Evolutionary conservation across 1,140 invertebrate species (phyloP).

Genomic region (Drosophila obscura): DNA sequence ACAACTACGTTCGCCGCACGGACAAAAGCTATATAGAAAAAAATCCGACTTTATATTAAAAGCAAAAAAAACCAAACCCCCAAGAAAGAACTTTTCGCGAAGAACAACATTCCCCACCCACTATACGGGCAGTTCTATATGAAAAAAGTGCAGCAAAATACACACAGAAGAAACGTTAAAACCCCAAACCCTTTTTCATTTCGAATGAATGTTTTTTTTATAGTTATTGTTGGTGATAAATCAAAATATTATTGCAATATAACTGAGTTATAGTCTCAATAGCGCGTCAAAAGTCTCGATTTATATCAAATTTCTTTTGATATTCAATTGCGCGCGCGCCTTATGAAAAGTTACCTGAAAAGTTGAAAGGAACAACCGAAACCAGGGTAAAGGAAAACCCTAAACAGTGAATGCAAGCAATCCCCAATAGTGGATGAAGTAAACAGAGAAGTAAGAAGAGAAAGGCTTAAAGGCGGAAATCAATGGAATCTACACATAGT

Average conservation of each 20-base stretch:
- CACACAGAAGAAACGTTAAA: no score
- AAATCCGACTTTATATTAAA: not conserved
- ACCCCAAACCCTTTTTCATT: no score
- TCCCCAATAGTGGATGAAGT: slow-evolving; percentile 20
- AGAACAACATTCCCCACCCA: not conserved
- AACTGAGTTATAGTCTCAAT: slow-evolving; percentile 6
- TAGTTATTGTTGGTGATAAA: slow-evolving; percentile 52
- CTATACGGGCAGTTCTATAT: not conserved
- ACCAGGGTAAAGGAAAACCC: no score
- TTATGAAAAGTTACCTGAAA: no score
- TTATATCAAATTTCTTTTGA: no score
- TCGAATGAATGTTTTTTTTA: slow-evolving; percentile 46
- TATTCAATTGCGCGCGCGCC: no score
- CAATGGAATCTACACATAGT: slow-evolving; percentile 49
- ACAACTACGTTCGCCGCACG: slow-evolving; percentile 46
- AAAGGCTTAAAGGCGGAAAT: slow-evolving; percentile 61
- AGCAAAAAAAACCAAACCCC: slow-evolving; percentile 5
- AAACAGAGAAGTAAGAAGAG: slow-evolving; percentile 22
- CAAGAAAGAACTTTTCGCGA: not conserved
- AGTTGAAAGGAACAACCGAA: not conserved
- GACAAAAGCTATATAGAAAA: slow-evolving; percentile 1
- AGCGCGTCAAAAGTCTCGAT: no score
- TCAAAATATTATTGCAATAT: slow-evolving; percentile 7
- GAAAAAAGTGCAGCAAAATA: slow-evolving; percentile 2
- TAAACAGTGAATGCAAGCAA: no score